Evolutionary conservation across 2,113 vertebrate species (phyloP).

Genomic region (Sinocyclocheilus anophthalmus): DNA sequence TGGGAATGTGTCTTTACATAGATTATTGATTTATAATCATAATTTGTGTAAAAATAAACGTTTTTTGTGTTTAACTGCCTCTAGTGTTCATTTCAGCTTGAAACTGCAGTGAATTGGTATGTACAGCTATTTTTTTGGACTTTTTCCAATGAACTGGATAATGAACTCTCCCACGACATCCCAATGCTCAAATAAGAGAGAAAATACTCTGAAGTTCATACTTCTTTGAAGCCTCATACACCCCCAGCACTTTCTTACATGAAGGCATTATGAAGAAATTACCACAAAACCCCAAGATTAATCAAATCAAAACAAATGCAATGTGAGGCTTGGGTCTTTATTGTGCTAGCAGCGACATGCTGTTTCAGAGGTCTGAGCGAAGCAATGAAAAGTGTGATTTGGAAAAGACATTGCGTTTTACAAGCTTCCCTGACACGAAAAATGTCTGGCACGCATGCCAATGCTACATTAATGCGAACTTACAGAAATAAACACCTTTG

Average conservation of each 20-base stretch:
- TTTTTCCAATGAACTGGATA: background rate
- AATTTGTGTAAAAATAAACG: background rate
- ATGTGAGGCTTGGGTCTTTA: slow-evolving; percentile 11
- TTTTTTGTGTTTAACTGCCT: background rate
- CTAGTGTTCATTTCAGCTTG: background rate
- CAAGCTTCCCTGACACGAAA: slow-evolving; percentile 21
- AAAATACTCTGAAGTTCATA: background rate
- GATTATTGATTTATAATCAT: background rate
- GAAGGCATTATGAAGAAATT: background rate
- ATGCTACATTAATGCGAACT: slow-evolving; percentile 21
- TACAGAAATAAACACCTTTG: slow-evolving; percentile 19
- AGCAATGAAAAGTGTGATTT: slow-evolving; percentile 27
- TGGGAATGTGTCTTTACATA: background rate
- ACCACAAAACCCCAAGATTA: background rate
- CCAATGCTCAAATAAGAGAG: background rate
- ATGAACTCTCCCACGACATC: background rate
- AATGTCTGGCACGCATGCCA: background rate
- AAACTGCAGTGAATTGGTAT: background rate
- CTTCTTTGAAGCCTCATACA: background rate
- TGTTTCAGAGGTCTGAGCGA: background rate
- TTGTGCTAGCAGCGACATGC: background rate
- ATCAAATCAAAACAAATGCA: slow-evolving; percentile 20
- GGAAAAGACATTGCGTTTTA: slow-evolving; percentile 22
- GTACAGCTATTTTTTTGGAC: background rate
- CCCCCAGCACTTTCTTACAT: background rate